phyloP scores from a whole-genome alignment of 2,113 vertebrate species.

The Cephalophus harveyi region DNA sequence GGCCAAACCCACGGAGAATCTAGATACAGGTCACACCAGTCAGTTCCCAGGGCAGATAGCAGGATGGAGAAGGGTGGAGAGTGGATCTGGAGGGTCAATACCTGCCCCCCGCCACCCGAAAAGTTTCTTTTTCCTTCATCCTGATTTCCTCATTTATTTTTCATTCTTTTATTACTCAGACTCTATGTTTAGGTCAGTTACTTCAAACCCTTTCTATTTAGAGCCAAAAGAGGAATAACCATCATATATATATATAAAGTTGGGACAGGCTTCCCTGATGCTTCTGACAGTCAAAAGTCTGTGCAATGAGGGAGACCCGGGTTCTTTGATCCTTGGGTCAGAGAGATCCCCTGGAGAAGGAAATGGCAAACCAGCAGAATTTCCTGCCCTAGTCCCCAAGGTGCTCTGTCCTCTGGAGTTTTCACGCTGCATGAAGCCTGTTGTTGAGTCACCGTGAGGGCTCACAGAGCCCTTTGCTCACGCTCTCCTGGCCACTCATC shows the following conservation, averaged over 20 bases:
- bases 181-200: neutral
- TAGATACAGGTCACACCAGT: neutral
- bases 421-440: neutral
- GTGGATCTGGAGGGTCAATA: neutral
- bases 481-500: constrained; percentile 60
- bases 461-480: constrained; percentile 56
- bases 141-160: neutral
- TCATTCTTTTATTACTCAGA: neutral
- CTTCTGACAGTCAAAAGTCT: neutral
- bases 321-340: neutral
- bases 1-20: neutral
- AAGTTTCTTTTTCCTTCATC: neutral
- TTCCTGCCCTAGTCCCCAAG: neutral
- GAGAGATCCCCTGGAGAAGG: neutral
- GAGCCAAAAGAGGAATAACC: neutral
- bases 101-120: rapidly evolving
- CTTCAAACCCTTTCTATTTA: constrained; percentile 8
- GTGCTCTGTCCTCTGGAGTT: neutral
- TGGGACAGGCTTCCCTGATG: neutral
- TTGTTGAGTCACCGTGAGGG: constrained; percentile 68
- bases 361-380: neutral
- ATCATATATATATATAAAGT: neutral
- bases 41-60: neutral
- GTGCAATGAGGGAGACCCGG: neutral
- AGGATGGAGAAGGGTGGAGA: neutral